Conservation (phyloP, 2,797 vertebrate species). For the Merluccius polli region DNA sequence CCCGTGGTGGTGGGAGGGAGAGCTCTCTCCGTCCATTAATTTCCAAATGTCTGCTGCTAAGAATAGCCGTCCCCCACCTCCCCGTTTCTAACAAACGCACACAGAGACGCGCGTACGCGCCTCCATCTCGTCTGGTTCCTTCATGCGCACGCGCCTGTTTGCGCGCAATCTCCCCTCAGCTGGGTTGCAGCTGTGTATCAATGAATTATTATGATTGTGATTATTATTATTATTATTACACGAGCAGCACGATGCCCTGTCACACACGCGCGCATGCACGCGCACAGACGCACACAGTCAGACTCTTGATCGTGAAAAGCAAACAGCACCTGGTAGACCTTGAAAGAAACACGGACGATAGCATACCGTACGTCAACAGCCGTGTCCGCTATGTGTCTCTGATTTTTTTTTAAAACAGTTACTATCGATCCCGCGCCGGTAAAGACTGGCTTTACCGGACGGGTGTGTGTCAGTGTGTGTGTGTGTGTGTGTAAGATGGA, state of each 20-base stretch:
- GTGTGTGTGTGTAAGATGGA: not conserved
- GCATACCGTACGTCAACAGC: not conserved
- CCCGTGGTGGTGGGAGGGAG: conserved; percentile 31
- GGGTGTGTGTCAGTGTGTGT: not conserved
- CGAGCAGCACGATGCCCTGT: conserved; percentile 25
- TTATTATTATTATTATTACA: conserved; percentile 19
- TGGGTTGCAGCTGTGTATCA: conserved; percentile 53
- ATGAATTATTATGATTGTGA: not conserved
- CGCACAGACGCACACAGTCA: conserved; percentile 5
- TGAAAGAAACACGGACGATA: not conserved
- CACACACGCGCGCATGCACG: conserved; percentile 20
- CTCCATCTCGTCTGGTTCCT: conserved; percentile 28
- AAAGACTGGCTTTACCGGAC: not conserved
- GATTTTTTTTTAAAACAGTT: not conserved
- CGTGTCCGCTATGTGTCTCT: not conserved
- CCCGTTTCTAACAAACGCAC: conserved; percentile 58
- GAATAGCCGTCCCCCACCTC: conserved; percentile 63
- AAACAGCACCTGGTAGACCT: not conserved
- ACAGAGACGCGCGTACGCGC: conserved; percentile 37
- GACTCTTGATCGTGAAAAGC: not conserved
- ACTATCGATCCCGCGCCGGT: not conserved
- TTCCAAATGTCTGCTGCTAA: conserved; percentile 75
- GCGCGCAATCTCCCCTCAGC: conserved; percentile 54
- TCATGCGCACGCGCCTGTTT: conserved; percentile 28
- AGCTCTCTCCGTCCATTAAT: conserved; percentile 70